A percentile compares a stretch with the other conserved stretches of the same genome.
These are phyloP conservation scores for Diaprepes abbreviatus DNA, from an alignment of 2,888 invertebrate species.

Conservation along the genomic window DNA sequence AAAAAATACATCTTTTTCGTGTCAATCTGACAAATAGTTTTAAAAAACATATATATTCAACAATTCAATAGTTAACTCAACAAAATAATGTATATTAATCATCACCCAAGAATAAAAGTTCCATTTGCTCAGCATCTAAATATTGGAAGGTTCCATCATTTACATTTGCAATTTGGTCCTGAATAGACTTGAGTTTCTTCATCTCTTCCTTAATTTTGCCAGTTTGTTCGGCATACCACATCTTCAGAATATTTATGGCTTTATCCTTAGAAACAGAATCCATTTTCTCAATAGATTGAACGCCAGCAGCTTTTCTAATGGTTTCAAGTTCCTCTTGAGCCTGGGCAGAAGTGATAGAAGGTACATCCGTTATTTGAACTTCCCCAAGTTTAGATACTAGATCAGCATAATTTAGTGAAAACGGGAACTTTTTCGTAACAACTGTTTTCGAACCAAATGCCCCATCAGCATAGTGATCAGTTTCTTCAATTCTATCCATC, in stretches of 20 bases:
- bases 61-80: no score
- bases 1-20: no score
- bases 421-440: constrained; percentile 56
- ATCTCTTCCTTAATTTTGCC: constrained; percentile 62
- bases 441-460: constrained; percentile 50
- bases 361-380: constrained; percentile 13
- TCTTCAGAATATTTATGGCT: constrained; percentile 58
- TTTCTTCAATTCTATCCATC: constrained; percentile 50
- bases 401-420: constrained; percentile 63
- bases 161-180: constrained; percentile 60
- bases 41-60: no score
- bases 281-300: constrained; percentile 56
- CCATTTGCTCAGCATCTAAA: constrained; percentile 47
- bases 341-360: constrained; percentile 53
- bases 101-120: constrained; percentile 35
- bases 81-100: no score
- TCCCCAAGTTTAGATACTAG: constrained; percentile 53
- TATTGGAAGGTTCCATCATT: constrained; percentile 54
- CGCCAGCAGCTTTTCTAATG: constrained; percentile 56
- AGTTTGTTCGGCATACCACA: constrained; percentile 62
- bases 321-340: constrained; percentile 55
- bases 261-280: constrained; percentile 58
- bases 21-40: no score
- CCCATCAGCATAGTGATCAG: constrained; percentile 51
- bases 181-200: constrained; percentile 60